A percentile compares a stretch with the other conserved stretches of the same genome.
Evolutionary conservation across 1,140 invertebrate genomes (phyloP).

Genomic region (Hyles vespertilio): DNA sequence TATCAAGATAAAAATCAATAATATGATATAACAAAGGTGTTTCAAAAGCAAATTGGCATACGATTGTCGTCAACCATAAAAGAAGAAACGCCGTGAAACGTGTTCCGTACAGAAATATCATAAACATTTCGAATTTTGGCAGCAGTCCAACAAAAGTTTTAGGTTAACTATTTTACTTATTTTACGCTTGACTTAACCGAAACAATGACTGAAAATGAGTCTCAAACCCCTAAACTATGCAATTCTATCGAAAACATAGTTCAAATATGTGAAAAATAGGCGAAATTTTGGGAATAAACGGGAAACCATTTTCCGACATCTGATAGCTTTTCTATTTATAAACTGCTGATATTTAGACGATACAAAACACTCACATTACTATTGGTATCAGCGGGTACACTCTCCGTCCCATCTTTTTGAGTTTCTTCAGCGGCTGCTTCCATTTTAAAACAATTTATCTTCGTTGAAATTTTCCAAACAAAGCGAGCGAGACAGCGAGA

Average conservation of each 20-base stretch:
- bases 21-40: constrained; percentile 4
- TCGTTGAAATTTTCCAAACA: constrained; percentile 27
- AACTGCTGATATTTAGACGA: constrained; percentile 29
- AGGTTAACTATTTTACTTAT: constrained; percentile 44
- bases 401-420: constrained; percentile 43
- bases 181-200: constrained; percentile 12
- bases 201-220: constrained; percentile 2
- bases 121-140: constrained; percentile 60
- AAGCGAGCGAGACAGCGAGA: constrained; percentile 15
- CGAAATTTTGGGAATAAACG: constrained; percentile 6
- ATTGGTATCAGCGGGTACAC: constrained; percentile 34
- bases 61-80: constrained; percentile 46
- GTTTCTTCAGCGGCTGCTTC: constrained; percentile 45
- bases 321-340: constrained; percentile 65
- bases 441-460: constrained; percentile 45
- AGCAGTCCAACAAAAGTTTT: constrained; percentile 37
- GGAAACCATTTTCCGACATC: constrained; percentile 37
- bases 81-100: constrained; percentile 55
- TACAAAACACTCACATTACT: constrained; percentile 36
- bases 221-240: neutral
- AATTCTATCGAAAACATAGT: neutral
- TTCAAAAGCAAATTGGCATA: constrained; percentile 15
- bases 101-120: constrained; percentile 65
- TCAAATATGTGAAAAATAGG: neutral
- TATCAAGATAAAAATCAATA: constrained; percentile 1